Evolutionary conservation across 2,113 vertebrate species (phyloP), one percentile per base, ranked within the genome.

Genomic region (Apteryx mantelli): DNA sequence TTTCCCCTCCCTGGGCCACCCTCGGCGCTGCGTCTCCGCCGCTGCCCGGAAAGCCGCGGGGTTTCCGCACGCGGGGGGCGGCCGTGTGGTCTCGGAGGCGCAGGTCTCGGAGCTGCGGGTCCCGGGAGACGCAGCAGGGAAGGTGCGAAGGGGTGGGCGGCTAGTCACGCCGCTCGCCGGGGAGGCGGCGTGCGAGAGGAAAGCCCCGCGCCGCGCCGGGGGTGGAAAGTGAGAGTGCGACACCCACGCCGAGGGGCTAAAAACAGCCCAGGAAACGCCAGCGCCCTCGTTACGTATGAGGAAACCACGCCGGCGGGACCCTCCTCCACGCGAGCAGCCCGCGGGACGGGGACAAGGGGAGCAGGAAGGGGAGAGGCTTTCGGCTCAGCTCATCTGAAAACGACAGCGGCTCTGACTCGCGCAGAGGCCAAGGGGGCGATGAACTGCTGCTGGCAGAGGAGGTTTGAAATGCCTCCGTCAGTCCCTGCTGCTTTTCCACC

Each of bases 291-390:
- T 60, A 16, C 1, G 2, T 0, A 7, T 5, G 17, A 65, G 11
- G 4, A 58, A 74, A 42, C 2, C 13, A 10, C 0, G 0, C 10
- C 0, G 9, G 4, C 2, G n/a, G 46, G 22, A 28, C 7, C 16
- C 9, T 40, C 5, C 21, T 12, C 7, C 38, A 8, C 26, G 18
- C 34, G 38, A 0, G 13, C 0, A 46, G 2, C 3, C 42, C 42
- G 48, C 69, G 60, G 12, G 60, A 4, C 0, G 4, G 11, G 18
- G n/a, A 76, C 40, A 32, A 17, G 13, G 65, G 4, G 60, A 7
- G 14, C 0, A 2, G 11, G 5, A 24, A 15, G 11, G 34, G 26
- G 46, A n/a, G 18, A 60, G 1, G 11, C 38, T 66, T 7, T 65
- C 20, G 11, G 8, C 68, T 80, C 2, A 1, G 60, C 15, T 50